Percentiles rank a stretch among this genome's conserved stretches.
phyloP scores from a whole-genome alignment of 53 echinoderm and acorn worm species.

The Apostichopus leukothele region DNA sequence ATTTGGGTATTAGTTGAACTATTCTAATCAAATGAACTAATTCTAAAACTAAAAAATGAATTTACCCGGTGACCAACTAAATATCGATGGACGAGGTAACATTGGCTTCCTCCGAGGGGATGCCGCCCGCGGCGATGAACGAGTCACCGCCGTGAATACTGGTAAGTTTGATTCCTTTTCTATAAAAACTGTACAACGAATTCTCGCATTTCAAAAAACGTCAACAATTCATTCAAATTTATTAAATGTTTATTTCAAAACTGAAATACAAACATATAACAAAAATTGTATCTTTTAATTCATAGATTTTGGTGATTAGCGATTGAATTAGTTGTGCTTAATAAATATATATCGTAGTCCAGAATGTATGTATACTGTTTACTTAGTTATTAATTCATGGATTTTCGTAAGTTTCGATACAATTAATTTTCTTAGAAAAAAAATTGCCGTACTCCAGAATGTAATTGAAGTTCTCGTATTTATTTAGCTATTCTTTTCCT shows the following conservation, averaged over 20 bases:
- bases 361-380: no score
- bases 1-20: neutral
- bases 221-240: neutral
- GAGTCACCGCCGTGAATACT: slow-evolving; percentile 18
- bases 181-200: neutral
- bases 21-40: neutral
- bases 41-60: slow-evolving; percentile 18
- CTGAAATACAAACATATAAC: no score
- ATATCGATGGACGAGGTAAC: slow-evolving; percentile 28
- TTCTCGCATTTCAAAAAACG: neutral
- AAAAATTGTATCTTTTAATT: no score
- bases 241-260: neutral
- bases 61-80: slow-evolving; percentile 23
- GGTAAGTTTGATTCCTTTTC: neutral
- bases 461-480: no score
- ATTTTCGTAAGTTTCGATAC: no score
- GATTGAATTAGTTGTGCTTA: no score
- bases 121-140: slow-evolving; percentile 22
- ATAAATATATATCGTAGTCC: no score
- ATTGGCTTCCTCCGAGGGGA: slow-evolving; percentile 40
- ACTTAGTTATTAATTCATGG: no score
- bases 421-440: no score
- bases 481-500: no score
- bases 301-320: no score
- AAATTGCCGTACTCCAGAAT: no score